phyloP scores from a whole-genome alignment of 2,113 vertebrate species.

The Perca fluviatilis region DNA sequence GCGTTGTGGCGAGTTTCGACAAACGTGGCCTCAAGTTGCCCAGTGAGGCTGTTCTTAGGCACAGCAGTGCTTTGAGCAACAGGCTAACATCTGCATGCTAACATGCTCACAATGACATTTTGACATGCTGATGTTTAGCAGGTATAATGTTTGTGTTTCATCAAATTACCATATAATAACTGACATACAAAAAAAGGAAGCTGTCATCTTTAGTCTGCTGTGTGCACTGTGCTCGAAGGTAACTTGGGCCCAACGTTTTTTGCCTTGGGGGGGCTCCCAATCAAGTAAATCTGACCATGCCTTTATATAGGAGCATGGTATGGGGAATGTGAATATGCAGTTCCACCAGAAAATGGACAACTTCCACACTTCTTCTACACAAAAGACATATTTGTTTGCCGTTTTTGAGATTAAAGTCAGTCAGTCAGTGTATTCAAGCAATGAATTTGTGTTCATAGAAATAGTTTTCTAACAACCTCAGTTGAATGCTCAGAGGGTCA shows the following conservation, averaged over 20 bases:
- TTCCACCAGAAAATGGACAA: neutral
- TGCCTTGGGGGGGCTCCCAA: too few relatives aligned
- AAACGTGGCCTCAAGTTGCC: too few relatives aligned
- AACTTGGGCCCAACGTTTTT: too few relatives aligned
- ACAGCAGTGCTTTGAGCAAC: neutral
- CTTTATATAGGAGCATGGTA: neutral
- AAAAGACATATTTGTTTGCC: neutral
- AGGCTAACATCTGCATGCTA: neutral
- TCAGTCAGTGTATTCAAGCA: neutral
- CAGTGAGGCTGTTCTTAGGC: neutral
- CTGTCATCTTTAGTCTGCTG: neutral
- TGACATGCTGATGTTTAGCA: neutral
- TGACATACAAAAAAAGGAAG: neutral
- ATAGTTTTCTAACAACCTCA: conserved; percentile 44
- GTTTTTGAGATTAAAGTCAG: neutral
- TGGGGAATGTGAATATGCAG: neutral
- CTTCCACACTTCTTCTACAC: neutral
- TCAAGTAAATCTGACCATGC: neutral
- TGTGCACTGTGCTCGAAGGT: neutral
- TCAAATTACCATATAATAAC: neutral
- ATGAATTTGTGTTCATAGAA: conserved; percentile 13
- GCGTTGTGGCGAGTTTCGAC: too few relatives aligned
- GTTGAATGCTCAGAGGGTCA: conserved; percentile 14
- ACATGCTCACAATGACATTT: neutral
- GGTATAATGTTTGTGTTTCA: neutral